phyloP scores from a whole-genome alignment of 2,113 vertebrate species.

The Crotalus horridus region DNA sequence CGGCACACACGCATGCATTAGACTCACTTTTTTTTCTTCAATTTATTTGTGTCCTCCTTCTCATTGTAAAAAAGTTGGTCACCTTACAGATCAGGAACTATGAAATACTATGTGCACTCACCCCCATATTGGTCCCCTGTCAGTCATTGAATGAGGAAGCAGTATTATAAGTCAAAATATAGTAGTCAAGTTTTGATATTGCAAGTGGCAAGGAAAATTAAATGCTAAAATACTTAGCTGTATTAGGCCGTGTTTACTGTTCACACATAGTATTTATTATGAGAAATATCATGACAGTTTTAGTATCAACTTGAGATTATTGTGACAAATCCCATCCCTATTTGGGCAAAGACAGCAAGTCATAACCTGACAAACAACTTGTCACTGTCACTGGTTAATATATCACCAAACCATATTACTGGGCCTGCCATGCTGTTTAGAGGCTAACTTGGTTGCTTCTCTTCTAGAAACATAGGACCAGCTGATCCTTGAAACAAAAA shows the following conservation, averaged over 20 bases:
- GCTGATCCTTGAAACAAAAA: rapidly evolving
- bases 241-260: neutral
- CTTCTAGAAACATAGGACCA: neutral
- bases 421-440: neutral
- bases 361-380: neutral
- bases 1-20: too few relatives aligned
- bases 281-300: neutral
- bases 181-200: neutral
- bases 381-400: neutral
- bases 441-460: neutral
- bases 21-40: too few relatives aligned
- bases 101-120: neutral
- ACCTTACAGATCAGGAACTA: neutral
- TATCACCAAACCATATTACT: neutral
- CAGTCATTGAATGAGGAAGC: neutral
- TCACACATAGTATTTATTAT: neutral
- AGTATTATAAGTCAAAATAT: neutral
- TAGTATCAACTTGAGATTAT: neutral
- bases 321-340: neutral
- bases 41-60: too few relatives aligned
- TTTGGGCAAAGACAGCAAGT: neutral
- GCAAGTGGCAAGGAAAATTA: neutral
- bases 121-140: too few relatives aligned
- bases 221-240: neutral
- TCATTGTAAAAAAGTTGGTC: too few relatives aligned